Base-by-base conservation (phyloP, 2,113 vertebrate genomes). In the Passerina amoena region DNA sequence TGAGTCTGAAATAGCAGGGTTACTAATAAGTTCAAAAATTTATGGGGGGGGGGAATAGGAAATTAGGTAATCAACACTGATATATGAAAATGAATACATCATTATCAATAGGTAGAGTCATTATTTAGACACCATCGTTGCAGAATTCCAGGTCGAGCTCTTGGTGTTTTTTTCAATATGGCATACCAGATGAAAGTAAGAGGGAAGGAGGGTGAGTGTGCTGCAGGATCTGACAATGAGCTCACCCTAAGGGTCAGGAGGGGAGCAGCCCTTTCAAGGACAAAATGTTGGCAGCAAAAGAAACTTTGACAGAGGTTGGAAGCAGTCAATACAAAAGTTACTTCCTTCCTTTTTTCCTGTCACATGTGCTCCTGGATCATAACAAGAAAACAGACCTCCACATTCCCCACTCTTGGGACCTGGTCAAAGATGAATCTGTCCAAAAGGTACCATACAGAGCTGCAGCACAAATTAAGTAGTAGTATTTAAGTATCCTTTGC, bases 281-380 rank as follows among this genome's bases (percentile, higher is more conserved):
- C 54, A 80, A 87, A 72, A 59, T 10, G 30, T 31, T 90, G 92
- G 68, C 90, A 80, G 40, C 15, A 88, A 65, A 86, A 86, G 35
- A 38, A 69, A 51, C 51, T 85, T 82, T 86, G 66, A 7, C 68
- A 53, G 80, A 84, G n/a, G 35, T 60, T 70, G 77, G 37, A 64
- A 94, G 65, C 30, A 12, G n/a, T 30, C 69, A 78, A 24, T 53
- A 81, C 53, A 79, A 88, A 92, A 68, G 68, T 85, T 78, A 16
- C 57, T 94, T 96, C 94, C 95, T 95, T 96, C 89, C 92, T 91
- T 85, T 88, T 59, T 95, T 95, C 84, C 94, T 2, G 51, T 84
- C 86, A 86, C 12, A 1, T 71, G 80, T 37, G 37, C 40, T 86
- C 53, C 56, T 42, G 80, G 64, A 45, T 51, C 37, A 16, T 30